phyloP scores from a whole-genome alignment of 2,888 invertebrate species.

The Lumbricus terrestris region DNA sequence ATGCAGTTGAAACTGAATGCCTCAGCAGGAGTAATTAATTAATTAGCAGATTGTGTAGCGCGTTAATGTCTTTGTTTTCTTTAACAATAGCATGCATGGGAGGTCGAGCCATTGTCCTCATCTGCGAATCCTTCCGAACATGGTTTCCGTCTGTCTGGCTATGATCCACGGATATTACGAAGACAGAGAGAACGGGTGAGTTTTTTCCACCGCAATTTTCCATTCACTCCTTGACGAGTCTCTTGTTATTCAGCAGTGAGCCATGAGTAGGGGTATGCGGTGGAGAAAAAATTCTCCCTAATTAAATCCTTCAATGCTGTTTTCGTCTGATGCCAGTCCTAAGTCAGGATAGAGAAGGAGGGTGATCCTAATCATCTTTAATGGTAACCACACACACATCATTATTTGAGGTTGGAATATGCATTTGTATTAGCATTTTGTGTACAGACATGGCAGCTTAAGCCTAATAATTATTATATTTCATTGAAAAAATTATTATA shows the following conservation, averaged over 20 bases:
- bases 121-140: constrained; percentile 76
- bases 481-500: too few relatives aligned
- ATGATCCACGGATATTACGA: constrained; percentile 67
- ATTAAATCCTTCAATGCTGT: too few relatives aligned
- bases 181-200: constrained; percentile 52
- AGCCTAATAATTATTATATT: too few relatives aligned
- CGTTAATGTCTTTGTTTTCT: not conserved
- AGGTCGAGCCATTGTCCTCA: constrained; percentile 73
- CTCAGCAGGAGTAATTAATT: not conserved
- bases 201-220: constrained; percentile 25
- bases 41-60: not conserved
- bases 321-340: too few relatives aligned
- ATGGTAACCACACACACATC: too few relatives aligned
- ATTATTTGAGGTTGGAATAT: too few relatives aligned
- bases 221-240: not conserved
- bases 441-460: too few relatives aligned
- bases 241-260: not conserved
- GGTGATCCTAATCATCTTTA: too few relatives aligned
- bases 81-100: constrained; percentile 67
- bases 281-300: too few relatives aligned
- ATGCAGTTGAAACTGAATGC: not conserved
- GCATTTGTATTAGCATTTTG: too few relatives aligned
- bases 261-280: too few relatives aligned
- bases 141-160: constrained; percentile 75
- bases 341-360: too few relatives aligned